phyloP scores from a whole-genome alignment of 2,113 vertebrate genomes.

The Passer montanus region DNA sequence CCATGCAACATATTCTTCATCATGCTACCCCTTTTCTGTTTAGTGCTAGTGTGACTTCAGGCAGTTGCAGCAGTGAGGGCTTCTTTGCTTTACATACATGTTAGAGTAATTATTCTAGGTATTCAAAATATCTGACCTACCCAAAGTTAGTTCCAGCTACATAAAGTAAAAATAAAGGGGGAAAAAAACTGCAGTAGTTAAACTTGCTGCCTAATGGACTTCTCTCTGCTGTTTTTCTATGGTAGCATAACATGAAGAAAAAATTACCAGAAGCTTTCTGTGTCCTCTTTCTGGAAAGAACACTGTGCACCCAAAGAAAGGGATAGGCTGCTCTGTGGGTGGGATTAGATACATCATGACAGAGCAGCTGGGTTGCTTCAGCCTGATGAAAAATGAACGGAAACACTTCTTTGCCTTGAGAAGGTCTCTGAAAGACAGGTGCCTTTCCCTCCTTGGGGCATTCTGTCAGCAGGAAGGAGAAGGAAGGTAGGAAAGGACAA shows the following conservation, averaged over 20 bases:
- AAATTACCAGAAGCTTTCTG: neutral
- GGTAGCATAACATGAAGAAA: neutral
- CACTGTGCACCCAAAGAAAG: neutral
- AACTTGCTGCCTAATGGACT: neutral
- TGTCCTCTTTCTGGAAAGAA: neutral
- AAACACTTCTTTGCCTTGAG: neutral
- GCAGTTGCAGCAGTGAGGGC: neutral
- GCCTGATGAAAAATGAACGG: neutral
- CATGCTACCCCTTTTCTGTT: neutral
- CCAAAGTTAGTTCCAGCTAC: neutral
- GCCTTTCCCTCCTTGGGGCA: neutral
- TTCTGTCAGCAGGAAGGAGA: neutral
- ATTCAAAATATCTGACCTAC: neutral
- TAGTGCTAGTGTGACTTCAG: neutral
- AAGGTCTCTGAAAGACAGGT: neutral
- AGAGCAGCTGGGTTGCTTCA: neutral
- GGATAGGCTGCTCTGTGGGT: no score
- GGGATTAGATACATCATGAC: neutral
- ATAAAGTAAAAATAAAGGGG: neutral
- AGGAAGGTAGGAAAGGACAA: neutral
- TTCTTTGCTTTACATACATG: neutral
- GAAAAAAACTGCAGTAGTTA: fast-evolving
- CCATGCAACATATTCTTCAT: neutral
- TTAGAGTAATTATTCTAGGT: neutral
- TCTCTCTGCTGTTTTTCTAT: neutral